Base-by-base conservation (phyloP, 2,888 invertebrate genomes). In the Stenodera caucasica region DNA sequence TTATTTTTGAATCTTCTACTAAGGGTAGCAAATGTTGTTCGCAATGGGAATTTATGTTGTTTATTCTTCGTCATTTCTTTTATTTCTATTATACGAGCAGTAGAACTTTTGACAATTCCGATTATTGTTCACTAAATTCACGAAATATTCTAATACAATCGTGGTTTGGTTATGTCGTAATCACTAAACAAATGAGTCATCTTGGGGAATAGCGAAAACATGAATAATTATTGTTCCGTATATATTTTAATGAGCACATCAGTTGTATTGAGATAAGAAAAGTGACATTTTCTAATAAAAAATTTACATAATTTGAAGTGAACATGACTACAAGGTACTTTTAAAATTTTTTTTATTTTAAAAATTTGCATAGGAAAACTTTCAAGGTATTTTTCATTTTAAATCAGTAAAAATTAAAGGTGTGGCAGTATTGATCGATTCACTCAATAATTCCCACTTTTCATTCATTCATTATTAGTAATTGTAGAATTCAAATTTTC, bases 1-100 rank as follows among this genome's bases (percentile, higher is more conserved):
- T 82, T 82, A 71, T 82, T 77, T 68, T 72, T 76, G 68, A 84
- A 81, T 64, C 82, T 80, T 60, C 82, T 78, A 70, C 84, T 83
- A 63, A 84, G 74, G 9, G 83, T 83, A 60, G 83, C 82, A 71
- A 84, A 82, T 53, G 84, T 78, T 29, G 75, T 81, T 69, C 83
- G 78, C 35, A 84, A 74, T 11, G 84, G 82, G 67, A 82, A 82
- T 65, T 81, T 80, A 65, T 81, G 82, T 70, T 83, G 83, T 72
- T 82, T 82, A 75, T 82, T 79, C 72, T 79, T 80, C 71, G 80
- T 80, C 81, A 81, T 81, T 51, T 68, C 59, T 32, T 2, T 21
- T n/a, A 35, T 35, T 2, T n/a, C 14, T 35, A 21, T 9, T 7
- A 21, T n/a, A 21, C 18, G 5, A 49, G 11, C 14, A 11, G 26